Percentiles rank a stretch among this genome's conserved stretches.
Evolutionary conservation across 1,140 invertebrate species (phyloP).

Genomic region (Campoletis sonorensis): DNA sequence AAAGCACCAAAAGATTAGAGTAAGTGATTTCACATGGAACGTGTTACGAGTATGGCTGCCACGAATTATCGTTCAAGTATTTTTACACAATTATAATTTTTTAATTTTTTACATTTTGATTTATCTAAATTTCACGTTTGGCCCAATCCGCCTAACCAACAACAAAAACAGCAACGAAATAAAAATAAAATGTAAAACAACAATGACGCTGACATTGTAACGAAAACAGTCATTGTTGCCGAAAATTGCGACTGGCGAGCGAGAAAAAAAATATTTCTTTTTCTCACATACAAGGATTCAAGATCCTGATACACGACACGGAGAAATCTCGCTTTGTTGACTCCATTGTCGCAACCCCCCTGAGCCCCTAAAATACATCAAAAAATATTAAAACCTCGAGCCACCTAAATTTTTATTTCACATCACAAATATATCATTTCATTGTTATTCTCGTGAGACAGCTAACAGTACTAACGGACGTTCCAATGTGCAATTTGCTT

Average conservation of each 20-base stretch:
- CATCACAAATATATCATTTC: constrained; percentile 41
- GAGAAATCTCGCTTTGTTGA: constrained; percentile 15
- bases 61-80: constrained; percentile 50
- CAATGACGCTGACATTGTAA: neutral
- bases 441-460: constrained; percentile 42
- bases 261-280: neutral
- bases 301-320: neutral
- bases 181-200: neutral
- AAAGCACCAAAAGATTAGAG: constrained; percentile 92
- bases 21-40: constrained; percentile 81
- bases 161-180: neutral
- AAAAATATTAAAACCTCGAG: constrained; percentile 24
- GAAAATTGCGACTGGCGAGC: neutral
- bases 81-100: neutral
- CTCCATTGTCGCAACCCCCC: constrained; percentile 18
- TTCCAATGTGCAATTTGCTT: constrained; percentile 47
- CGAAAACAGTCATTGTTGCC: neutral
- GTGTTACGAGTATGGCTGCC: constrained; percentile 64
- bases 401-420: constrained; percentile 35
- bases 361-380: constrained; percentile 23
- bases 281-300: neutral
- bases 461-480: constrained; percentile 64
- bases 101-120: neutral
- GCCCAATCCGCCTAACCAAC: constrained; percentile 41
- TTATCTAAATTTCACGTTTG: constrained; percentile 27